Percentiles rank a stretch among this genome's conserved stretches.
Evolutionary conservation across 1,140 invertebrate genomes (phyloP).

Genomic region (Harpegnathos saltator): DNA sequence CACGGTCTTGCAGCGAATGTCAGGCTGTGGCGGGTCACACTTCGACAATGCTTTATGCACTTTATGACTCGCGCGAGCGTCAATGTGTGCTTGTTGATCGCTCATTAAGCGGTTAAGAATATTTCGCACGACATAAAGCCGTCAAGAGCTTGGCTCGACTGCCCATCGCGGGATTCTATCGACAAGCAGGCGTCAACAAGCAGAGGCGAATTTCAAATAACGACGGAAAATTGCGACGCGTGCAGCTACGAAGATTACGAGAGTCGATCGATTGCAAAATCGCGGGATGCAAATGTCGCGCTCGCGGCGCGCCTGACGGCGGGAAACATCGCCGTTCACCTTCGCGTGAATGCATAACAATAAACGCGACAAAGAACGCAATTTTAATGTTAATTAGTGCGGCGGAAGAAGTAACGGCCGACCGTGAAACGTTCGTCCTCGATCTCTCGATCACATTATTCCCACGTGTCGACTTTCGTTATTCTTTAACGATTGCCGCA

Average conservation of each 20-base stretch:
- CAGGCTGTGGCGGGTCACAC: not conserved
- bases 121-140: constrained; percentile 18
- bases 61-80: not conserved
- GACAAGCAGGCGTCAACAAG: not conserved
- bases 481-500: constrained; percentile 39
- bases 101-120: constrained; percentile 30
- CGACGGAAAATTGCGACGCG: not conserved
- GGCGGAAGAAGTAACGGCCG: too few species aligned
- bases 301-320: not conserved
- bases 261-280: constrained; percentile 27
- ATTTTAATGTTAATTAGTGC: too few species aligned
- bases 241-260: not conserved
- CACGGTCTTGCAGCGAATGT: not conserved
- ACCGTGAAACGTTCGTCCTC: too few species aligned
- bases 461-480: constrained; percentile 51
- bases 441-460: not conserved
- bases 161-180: not conserved
- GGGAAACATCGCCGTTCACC: too few species aligned
- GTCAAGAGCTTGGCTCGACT: not conserved
- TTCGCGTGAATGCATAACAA: not conserved
- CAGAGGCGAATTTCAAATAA: constrained; percentile 1
- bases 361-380: too few species aligned
- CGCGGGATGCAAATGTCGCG: not conserved
- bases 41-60: not conserved
- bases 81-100: not conserved